phyloP scores from a whole-genome alignment of 2,797 vertebrate species.

The Rhinatrema bivittatum region DNA sequence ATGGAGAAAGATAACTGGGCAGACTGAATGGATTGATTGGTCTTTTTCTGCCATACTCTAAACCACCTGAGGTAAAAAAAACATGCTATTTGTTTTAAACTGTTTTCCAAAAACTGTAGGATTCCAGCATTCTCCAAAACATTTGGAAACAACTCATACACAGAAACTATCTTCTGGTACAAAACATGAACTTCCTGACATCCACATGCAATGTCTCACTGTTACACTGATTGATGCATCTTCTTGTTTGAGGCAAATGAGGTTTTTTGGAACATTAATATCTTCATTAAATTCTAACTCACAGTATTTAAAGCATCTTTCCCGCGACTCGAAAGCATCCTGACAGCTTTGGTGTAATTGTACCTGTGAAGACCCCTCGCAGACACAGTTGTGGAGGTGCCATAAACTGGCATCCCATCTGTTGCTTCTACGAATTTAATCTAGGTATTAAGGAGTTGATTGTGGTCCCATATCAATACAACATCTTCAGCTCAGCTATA shows the following conservation, averaged over 20 bases:
- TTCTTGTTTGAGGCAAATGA: conserved; percentile 23
- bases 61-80: no score
- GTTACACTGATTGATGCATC: conserved; percentile 9
- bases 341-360: conserved; percentile 1
- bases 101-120: conserved; percentile 39
- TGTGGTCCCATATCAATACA: conserved; percentile 63
- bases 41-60: no score
- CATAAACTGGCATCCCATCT: conserved; percentile 47
- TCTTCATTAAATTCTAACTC: conserved; percentile 30
- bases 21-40: no score
- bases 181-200: conserved; percentile 7
- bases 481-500: conserved; percentile 71
- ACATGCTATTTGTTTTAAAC: conserved; percentile 52
- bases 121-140: conserved; percentile 23
- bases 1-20: no score
- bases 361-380: conserved; percentile 7
- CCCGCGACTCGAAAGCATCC: not conserved
- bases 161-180: conserved; percentile 20
- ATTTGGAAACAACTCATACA: conserved; percentile 12
- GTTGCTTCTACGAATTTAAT: conserved; percentile 62
- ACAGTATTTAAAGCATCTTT: conserved; percentile 7
- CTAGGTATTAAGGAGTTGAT: conserved; percentile 58
- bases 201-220: conserved; percentile 4
- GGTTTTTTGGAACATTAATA: conserved; percentile 34
- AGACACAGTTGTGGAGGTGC: conserved; percentile 24